phyloP scores from a whole-genome alignment of 2,113 vertebrate genomes.

The Ictalurus punctatus region DNA sequence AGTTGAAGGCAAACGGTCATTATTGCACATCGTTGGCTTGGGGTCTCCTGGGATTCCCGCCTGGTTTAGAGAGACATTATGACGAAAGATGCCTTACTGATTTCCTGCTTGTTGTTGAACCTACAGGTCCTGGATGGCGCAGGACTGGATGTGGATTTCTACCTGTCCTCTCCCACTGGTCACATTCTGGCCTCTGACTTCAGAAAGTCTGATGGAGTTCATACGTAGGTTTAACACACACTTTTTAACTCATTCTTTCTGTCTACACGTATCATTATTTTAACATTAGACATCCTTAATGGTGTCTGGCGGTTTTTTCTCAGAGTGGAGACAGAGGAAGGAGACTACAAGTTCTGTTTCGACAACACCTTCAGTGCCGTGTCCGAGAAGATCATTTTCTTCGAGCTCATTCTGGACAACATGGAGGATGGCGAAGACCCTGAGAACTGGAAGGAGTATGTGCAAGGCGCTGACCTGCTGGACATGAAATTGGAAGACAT shows the following conservation, averaged over 20 bases:
- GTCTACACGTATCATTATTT: not conserved
- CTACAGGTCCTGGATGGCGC: constrained; percentile 90
- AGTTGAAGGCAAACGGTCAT: not conserved
- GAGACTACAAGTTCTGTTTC: constrained; percentile 99
- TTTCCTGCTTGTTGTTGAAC: constrained; percentile 4
- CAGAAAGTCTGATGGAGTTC: constrained; percentile 92
- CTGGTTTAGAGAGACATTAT: not conserved
- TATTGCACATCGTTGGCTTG: not conserved
- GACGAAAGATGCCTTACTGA: not conserved
- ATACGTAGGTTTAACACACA: constrained; percentile 83
- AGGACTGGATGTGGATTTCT: constrained; percentile 92
- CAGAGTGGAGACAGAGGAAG: constrained; percentile 90
- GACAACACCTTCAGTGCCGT: constrained; percentile 94
- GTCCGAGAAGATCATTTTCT: constrained; percentile 98
- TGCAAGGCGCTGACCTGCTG: constrained; percentile 87
- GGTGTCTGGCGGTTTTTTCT: not conserved
- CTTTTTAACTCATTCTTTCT: not conserved
- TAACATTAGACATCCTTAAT: not conserved
- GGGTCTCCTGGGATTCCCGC: not conserved
- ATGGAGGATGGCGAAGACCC: constrained; percentile 81
- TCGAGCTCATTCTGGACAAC: constrained; percentile 96
- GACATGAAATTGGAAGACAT: constrained; percentile 98
- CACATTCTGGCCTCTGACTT: constrained; percentile 84
- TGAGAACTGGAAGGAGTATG: constrained; percentile 92
- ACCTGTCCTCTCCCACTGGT: constrained; percentile 83